Conservation (phyloP, 1,140 invertebrate species). For the Conus betulinus region DNA sequence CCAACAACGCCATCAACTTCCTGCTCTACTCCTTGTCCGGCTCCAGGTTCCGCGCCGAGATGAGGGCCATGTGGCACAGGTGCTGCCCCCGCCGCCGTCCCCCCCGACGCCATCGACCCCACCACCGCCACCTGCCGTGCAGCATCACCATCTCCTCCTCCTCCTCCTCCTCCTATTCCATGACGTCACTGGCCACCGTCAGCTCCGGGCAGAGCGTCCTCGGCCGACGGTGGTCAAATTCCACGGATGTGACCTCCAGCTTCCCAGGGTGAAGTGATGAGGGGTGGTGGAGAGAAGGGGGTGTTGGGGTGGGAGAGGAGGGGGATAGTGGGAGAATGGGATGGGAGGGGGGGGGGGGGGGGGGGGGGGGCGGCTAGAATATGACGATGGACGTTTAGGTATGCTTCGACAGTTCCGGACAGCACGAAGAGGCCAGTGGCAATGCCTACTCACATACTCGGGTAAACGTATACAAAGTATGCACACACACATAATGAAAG, state of each 20-base stretch:
- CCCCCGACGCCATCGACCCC: neutral
- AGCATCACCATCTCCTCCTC: neutral
- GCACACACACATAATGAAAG: too few species aligned
- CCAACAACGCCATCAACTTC: slow-evolving; percentile 65
- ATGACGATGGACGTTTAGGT: too few species aligned
- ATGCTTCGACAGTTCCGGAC: too few species aligned
- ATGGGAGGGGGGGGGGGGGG: too few species aligned
- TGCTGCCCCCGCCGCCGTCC: neutral
- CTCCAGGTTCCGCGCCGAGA: slow-evolving; percentile 55
- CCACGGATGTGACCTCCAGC: neutral
- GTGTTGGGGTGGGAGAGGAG: too few species aligned
- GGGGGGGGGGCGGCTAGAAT: too few species aligned
- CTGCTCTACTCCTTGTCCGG: slow-evolving; percentile 63
- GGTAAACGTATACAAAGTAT: too few species aligned
- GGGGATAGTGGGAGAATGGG: too few species aligned
- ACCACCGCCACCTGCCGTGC: neutral
- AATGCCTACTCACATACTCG: too few species aligned
- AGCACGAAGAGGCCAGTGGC: too few species aligned
- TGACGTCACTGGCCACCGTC: neutral
- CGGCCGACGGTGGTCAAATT: neutral
- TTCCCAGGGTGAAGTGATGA: neutral
- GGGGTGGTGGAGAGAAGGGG: too few species aligned
- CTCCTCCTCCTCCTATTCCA: neutral
- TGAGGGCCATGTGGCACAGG: slow-evolving; percentile 33
- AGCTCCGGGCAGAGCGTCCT: neutral